phyloP scores from a whole-genome alignment of 1,140 invertebrate species.

The Coptotermes formosanus region DNA sequence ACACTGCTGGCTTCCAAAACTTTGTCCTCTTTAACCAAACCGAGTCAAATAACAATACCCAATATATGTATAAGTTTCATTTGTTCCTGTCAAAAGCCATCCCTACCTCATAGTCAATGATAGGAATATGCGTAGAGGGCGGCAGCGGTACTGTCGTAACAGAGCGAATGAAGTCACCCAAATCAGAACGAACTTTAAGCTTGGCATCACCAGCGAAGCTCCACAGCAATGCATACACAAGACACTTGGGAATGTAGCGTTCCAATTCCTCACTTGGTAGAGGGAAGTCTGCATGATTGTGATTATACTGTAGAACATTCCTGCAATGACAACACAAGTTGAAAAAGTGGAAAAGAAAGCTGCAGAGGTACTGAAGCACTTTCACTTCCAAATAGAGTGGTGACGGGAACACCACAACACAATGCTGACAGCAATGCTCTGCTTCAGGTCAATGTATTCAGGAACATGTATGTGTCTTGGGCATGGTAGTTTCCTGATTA shows the following conservation, averaged over 20 bases:
- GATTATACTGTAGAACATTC: conserved; percentile 92
- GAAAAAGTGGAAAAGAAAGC: not conserved
- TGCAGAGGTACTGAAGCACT: not conserved
- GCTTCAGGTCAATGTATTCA: too few species aligned
- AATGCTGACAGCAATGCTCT: too few species aligned
- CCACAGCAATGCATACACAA: conserved; percentile 94
- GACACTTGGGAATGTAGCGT: conserved; percentile 88
- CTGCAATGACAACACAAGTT: conserved; percentile 48
- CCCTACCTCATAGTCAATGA: conserved; percentile 95
- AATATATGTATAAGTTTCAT: conserved; percentile 4
- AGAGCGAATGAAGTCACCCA: conserved; percentile 94
- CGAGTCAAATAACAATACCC: not conserved
- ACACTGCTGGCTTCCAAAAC: not conserved
- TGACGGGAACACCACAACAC: too few species aligned
- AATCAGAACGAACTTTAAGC: conserved; percentile 87
- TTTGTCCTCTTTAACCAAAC: not conserved
- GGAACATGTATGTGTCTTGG: too few species aligned
- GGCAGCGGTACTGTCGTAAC: conserved; percentile 94
- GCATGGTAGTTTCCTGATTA: too few species aligned
- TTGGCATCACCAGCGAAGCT: conserved; percentile 98
- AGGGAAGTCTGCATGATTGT: conserved; percentile 91
- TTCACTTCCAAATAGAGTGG: not conserved
- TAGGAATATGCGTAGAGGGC: conserved; percentile 73
- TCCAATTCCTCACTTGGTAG: conserved; percentile 91
- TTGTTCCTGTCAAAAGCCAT: not conserved